Evolutionary conservation across 2,888 invertebrate genomes (phyloP).

Genomic region (Campoletis raptor): DNA sequence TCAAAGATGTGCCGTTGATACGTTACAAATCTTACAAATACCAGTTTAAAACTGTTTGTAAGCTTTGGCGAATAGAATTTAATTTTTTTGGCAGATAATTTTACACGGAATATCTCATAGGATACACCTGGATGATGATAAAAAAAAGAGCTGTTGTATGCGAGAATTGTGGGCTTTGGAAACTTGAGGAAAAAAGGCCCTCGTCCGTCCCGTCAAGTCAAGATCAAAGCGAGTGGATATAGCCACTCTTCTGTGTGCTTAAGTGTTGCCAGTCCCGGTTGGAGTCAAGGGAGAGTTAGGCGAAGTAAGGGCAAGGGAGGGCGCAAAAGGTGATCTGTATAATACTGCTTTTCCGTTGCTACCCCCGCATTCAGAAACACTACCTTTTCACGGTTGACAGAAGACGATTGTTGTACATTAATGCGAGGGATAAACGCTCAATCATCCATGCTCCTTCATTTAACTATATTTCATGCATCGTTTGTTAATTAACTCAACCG

Average conservation of each 20-base stretch:
- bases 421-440: conserved; percentile 19
- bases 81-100: neutral
- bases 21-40: neutral
- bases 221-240: conserved; percentile 80
- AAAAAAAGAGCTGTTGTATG: conserved; percentile 64
- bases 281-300: conserved; percentile 43
- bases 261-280: conserved; percentile 58
- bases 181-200: conserved; percentile 75
- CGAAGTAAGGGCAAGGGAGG: neutral
- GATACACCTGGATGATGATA: conserved; percentile 11
- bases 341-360: conserved; percentile 50
- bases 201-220: conserved; percentile 75
- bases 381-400: conserved; percentile 12
- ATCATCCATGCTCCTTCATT: conserved; percentile 20
- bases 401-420: conserved; percentile 12
- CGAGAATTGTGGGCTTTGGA: conserved; percentile 73
- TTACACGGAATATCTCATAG: conserved; percentile 10
- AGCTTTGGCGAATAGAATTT: neutral
- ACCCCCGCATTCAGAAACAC: conserved; percentile 27
- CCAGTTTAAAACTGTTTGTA: neutral
- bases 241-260: conserved; percentile 58
- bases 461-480: conserved; percentile 42
- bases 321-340: conserved; percentile 52
- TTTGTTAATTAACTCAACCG: conserved; percentile 30
- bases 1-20: neutral